Conservation (phyloP, 1,140 invertebrate species). For the Saxidomus purpurata region DNA sequence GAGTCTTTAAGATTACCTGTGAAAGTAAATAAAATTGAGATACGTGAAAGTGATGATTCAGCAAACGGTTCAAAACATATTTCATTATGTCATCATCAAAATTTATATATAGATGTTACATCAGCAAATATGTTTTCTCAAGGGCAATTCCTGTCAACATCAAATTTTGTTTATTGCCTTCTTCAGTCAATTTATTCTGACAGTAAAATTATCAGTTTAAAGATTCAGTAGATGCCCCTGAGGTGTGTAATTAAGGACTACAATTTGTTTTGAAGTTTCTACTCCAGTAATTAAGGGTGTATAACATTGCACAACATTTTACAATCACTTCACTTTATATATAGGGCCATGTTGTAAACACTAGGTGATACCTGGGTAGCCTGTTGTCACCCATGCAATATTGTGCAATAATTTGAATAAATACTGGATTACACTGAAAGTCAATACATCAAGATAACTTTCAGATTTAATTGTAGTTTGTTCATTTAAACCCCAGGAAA, state of each 20-base stretch:
- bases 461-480: not conserved
- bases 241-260: not conserved
- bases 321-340: not conserved
- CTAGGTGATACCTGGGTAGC: not conserved
- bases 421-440: not conserved
- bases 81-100: not conserved
- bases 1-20: no score
- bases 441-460: not conserved
- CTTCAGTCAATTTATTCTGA: not conserved
- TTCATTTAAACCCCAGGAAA: not conserved
- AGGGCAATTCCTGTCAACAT: not conserved
- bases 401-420: constrained; percentile 1
- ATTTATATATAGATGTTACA: not conserved
- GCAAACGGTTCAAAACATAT: no score
- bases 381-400: not conserved
- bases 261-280: constrained; percentile 6
- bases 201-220: not conserved
- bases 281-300: not conserved
- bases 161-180: not conserved
- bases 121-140: not conserved
- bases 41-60: no score
- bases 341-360: not conserved
- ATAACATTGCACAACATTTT: not conserved
- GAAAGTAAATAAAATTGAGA: no score
- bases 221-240: not conserved